Evolutionary conservation across 2,113 vertebrate species (phyloP), one percentile per base, ranked within the genome.

Genomic region (Phalacrocorax carbo): DNA sequence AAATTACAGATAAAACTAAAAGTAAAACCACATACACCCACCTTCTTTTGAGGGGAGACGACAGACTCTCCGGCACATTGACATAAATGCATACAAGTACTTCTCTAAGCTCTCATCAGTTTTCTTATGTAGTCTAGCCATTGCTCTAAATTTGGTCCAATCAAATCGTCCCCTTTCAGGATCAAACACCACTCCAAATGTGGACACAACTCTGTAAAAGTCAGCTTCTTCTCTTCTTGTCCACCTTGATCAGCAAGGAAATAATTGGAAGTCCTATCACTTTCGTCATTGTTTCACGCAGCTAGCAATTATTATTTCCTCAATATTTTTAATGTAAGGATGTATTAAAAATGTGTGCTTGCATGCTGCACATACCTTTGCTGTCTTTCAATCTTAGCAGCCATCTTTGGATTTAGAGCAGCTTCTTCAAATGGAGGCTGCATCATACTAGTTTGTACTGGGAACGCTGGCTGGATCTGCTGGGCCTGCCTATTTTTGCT

Each of bases 91-190:
- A 88, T 99, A 99, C 60, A 99, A 97, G 96, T 99, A 99, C 84
- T 99, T 99, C 97, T 99, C 99, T 95, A 99, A 98, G 95, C 99
- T 99, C 87, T 99, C 99, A 10, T 99, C 99, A 0, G 99, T 99
- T 95, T 99, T 99, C 97, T 99, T 99, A 97, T 99, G 99, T 38
- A 99, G 98, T 30, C 99, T 98, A 64, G 99, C 99, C 99, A 99
- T 99, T 7, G 99, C 99, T 97, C 99, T 97, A 95, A 99, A 99
- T 97, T 99, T 99, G 95, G 99, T 99, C 99, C 99, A 99, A 95
- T 99, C 99, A 94, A 99, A 99, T 4, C 98, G 97, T 17, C 98
- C 98, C 62, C 99, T 97, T 76, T 98, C 99, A 30, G 99, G 99
- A 96, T 99, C 99, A 95, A 99, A 99, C 65, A 99, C 99, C 7